Evolutionary conservation across 2,888 invertebrate species (phyloP), one percentile per base, ranked within the genome.

Genomic region (Mesodorylaimus sp.): DNA sequence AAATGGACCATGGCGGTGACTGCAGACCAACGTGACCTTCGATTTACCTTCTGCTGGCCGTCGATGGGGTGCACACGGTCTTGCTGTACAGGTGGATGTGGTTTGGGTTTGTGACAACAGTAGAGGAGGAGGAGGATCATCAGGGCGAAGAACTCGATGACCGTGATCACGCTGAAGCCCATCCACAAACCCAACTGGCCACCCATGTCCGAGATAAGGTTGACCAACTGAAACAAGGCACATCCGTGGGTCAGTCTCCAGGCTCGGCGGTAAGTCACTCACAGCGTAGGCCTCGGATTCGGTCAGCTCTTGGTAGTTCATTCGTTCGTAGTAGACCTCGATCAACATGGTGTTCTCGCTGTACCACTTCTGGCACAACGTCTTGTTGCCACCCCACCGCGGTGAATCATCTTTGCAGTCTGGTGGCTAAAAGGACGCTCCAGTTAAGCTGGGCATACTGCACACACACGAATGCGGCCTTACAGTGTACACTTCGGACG

Each of bases 101-200:
- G 7, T 32, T 39, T 13, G 21, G 10, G 10, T 39, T 39, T 39
- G 13, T 5, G 21, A 21, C 41, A 39, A 25, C 46, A 46, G 47
- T 36, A 51, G 13, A 27, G 3, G 43, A 37, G 26, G 16, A 51
- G 26, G 5, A 51, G 36, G 41, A 47, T 21, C n/a, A 29, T 7
- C 13, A 51, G 43, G n/a, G 51, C 32, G 21, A 61, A 50, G n/a
- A 66, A 57, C 52, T 68, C 68, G 2, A 66, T 63, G 2, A 64
- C 50, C 0, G 68, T 66, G 41, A 68, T 64, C 43, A 66, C 64
- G 1, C 66, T 66, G 24, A 68, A 55, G 3, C 68, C 68, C 7
- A 68, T 55, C 64, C 66, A 68, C 27, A 67, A 56, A 1, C 68
- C 67, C 19, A 67, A 58, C 52, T 67, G 66, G 16, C 67, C 68